Conservation (phyloP, 2,888 invertebrate species). For the Drosophila mimica region DNA sequence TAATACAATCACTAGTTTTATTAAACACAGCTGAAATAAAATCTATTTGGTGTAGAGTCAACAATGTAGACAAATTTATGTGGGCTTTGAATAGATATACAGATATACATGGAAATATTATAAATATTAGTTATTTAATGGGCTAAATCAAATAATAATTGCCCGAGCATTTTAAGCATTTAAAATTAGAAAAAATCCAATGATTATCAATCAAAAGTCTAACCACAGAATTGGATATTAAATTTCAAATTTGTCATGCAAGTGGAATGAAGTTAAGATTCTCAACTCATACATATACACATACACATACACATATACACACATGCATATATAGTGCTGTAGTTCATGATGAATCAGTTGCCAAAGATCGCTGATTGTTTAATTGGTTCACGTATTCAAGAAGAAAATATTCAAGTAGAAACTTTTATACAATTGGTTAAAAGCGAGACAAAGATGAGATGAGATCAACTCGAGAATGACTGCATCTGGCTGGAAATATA, state of each 20-base stretch:
- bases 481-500: constrained; percentile 12
- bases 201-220: not conserved
- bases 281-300: not conserved
- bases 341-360: constrained; percentile 35
- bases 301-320: not conserved
- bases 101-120: constrained; percentile 3
- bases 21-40: not conserved
- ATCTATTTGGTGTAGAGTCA: not conserved
- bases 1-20: not conserved
- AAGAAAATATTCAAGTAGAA: not conserved
- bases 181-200: not conserved
- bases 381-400: constrained; percentile 27
- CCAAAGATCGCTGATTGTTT: constrained; percentile 35
- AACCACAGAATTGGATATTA: constrained; percentile 14
- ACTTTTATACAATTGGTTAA: not conserved
- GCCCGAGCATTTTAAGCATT: not conserved
- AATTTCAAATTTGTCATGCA: constrained; percentile 21
- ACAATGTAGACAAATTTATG: not conserved
- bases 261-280: constrained; percentile 4
- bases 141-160: constrained; percentile 2
- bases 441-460: constrained; percentile 14
- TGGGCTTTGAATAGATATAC: constrained; percentile 10
- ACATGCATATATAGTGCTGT: not conserved
- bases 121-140: not conserved
- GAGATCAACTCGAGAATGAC: constrained; percentile 42